Evolutionary conservation across 2,113 vertebrate genomes (phyloP), one percentile per base, ranked within the genome.

Genomic region (Percopsis transmontana): DNA sequence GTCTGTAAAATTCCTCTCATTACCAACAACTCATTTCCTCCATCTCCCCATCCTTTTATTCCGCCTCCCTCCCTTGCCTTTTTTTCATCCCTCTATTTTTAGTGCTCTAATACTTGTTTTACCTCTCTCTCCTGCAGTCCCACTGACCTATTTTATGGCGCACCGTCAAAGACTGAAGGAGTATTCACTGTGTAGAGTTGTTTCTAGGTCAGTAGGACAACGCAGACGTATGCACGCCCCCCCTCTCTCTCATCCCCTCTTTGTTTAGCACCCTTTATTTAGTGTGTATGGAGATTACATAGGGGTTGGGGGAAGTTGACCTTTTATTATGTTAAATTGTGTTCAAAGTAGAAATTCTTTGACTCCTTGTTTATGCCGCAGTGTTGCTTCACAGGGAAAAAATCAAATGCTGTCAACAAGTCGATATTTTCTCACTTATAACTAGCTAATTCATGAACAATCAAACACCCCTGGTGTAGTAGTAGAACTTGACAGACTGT

Each of bases 171-270:
- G 85, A 80, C 85, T 68, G 85, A 77, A 65, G 80, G 67, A 72
- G 87, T 90, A 89, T 89, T 91, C 88, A 91, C 84, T 70, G 89
- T 80, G 81, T 74, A 77, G 83, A 70, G 52, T 74, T 38, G 80
- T 92, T 92, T 92, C 86, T 91, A 88, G 91, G 89, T 90, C 87
- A 90, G 87, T 90, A 80, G 87, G 85, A 89, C 89, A 89, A 66
- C 53, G 21, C 58, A 80, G 79, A 86, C 76, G 77, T 86, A 79
- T 82, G 77, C 9, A 24, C 54, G 14, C n/a, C 24, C 57, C 10
- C 65, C 71, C 72, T 76, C 81, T 65, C 79, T 85, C 77, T 72
- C 20, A 20, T 12, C 63, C 65, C 16, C 56, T 62, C 74, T 85
- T 20, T 19, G 87, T 86, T 81, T 87, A 73, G 61, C 15, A 0